Conservation (phyloP, 1,140 invertebrate genomes). For the Pseudomyrmex cubaensis region DNA sequence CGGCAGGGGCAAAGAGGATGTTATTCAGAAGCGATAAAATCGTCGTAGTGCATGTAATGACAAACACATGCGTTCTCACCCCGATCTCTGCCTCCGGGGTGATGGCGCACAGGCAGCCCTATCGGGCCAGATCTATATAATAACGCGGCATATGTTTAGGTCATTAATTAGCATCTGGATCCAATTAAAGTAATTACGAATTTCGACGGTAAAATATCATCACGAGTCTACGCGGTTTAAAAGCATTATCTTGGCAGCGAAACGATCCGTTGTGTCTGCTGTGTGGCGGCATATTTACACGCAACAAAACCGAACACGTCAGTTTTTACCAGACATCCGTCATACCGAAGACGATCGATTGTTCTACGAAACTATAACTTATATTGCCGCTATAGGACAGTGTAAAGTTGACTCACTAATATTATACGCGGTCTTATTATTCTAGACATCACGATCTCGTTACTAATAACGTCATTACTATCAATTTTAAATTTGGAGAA, state of each 20-base stretch:
- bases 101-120: slow-evolving; percentile 65
- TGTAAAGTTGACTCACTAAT: slow-evolving; percentile 48
- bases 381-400: slow-evolving; percentile 42
- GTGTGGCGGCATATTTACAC: slow-evolving; percentile 10
- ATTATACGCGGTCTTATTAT: slow-evolving; percentile 35
- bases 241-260: slow-evolving; percentile 47
- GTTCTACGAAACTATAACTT: slow-evolving; percentile 63
- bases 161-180: slow-evolving; percentile 84
- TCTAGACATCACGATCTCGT: slow-evolving; percentile 51
- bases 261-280: slow-evolving; percentile 37
- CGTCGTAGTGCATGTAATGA: slow-evolving; percentile 80
- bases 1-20: slow-evolving; percentile 33
- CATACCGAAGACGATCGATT: slow-evolving; percentile 67
- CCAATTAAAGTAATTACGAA: slow-evolving; percentile 83
- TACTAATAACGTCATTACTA: slow-evolving; percentile 41
- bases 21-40: slow-evolving; percentile 75
- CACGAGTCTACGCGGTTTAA: slow-evolving; percentile 19
- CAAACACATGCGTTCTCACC: slow-evolving; percentile 80
- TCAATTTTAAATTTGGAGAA: not conserved
- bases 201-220: slow-evolving; percentile 81
- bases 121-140: slow-evolving; percentile 76
- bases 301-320: slow-evolving; percentile 66
- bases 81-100: slow-evolving; percentile 55
- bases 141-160: slow-evolving; percentile 80
- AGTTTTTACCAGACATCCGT: slow-evolving; percentile 67